Percentiles rank a stretch among this genome's conserved stretches.
Conservation (phyloP, 2,888 invertebrate species). For the Scaptomyza cyrtandrae region DNA sequence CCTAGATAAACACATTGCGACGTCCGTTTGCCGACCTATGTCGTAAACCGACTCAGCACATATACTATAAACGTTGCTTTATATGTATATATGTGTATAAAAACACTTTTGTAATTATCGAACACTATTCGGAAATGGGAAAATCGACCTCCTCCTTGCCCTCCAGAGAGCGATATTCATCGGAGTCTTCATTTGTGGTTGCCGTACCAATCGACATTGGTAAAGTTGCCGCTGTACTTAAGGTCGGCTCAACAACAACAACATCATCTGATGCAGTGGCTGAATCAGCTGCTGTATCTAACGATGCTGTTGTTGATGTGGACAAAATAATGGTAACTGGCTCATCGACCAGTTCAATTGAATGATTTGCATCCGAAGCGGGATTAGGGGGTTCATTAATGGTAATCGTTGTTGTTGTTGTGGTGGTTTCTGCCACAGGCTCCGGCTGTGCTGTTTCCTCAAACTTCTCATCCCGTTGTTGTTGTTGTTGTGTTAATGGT, state of each 20-base stretch:
- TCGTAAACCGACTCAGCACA: slow-evolving; percentile 13
- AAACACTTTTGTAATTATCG: slow-evolving; percentile 37
- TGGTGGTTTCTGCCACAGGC: slow-evolving; percentile 38
- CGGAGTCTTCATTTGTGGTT: slow-evolving; percentile 82
- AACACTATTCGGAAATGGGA: slow-evolving; percentile 79
- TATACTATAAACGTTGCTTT: slow-evolving; percentile 15
- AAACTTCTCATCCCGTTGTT: slow-evolving; percentile 9
- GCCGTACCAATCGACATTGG: slow-evolving; percentile 66
- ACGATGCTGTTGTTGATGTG: slow-evolving; percentile 27
- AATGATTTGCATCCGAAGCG: slow-evolving; percentile 31
- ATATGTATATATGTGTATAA: slow-evolving; percentile 42
- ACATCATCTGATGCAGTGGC: slow-evolving; percentile 17
- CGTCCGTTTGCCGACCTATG: slow-evolving; percentile 6
- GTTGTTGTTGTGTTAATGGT: slow-evolving; percentile 55
- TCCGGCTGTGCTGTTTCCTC: slow-evolving; percentile 21
- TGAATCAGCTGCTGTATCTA: slow-evolving; percentile 23
- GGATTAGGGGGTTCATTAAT: slow-evolving; percentile 27
- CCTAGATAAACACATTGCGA: slow-evolving; percentile 49
- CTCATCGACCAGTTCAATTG: slow-evolving; percentile 32
- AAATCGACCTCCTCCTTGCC: slow-evolving; percentile 83
- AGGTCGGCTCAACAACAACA: slow-evolving; percentile 32
- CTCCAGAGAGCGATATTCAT: slow-evolving; percentile 85
- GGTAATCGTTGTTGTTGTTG: slow-evolving; percentile 25
- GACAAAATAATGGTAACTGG: slow-evolving; percentile 50
- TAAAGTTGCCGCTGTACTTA: slow-evolving; percentile 52